Evolutionary conservation across 1,140 invertebrate genomes (phyloP), one percentile per base, ranked within the genome.

Genomic region (Drosophila paulistorum): DNA sequence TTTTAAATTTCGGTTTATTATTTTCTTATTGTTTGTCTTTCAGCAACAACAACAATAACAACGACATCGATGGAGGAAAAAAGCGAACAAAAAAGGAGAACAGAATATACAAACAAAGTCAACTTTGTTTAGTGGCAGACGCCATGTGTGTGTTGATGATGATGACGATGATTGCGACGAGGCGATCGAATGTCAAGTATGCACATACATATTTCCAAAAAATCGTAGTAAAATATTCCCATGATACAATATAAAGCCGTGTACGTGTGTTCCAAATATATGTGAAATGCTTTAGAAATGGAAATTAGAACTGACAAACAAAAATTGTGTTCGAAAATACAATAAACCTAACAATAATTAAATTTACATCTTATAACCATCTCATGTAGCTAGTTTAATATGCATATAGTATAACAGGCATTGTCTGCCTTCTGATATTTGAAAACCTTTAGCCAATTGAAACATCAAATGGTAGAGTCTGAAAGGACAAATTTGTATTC

Each of bases 131-230:
- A 51, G 69, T 76, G 60, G 66, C 67, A 74, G 72, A 79, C 68
- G 68, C 72, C 78, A 75, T 71, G 55, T 79, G 77, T 54, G 65
- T 57, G 45, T 7, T 10, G 14, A 51, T 11, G 45, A 23, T 51
- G 20, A 51, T 51, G 45, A 51, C 11, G 45, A 51, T 11, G 45
- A 51, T 23, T 51, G 17, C 45, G 33, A 9, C 61, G 41, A 72
- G 59, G 68, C 68, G 74, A 85, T 81, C 78, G 71, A 85, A 86
- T 86, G 71, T 86, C 82, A 85, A 72, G 79, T 70, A 30, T 30
- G 30, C 6, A 30, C 5, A 7, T 7, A 30, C 30, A 30, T 30
- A 76, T 54, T 74, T 23, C 35, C 66, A 48, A 60, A 37, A 71
- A 68, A 61, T 68, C 58, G 66, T 74, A 74, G 69, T 67, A 58